Base-by-base conservation (phyloP, 2,888 invertebrate genomes). In the Acleris cristana region DNA sequence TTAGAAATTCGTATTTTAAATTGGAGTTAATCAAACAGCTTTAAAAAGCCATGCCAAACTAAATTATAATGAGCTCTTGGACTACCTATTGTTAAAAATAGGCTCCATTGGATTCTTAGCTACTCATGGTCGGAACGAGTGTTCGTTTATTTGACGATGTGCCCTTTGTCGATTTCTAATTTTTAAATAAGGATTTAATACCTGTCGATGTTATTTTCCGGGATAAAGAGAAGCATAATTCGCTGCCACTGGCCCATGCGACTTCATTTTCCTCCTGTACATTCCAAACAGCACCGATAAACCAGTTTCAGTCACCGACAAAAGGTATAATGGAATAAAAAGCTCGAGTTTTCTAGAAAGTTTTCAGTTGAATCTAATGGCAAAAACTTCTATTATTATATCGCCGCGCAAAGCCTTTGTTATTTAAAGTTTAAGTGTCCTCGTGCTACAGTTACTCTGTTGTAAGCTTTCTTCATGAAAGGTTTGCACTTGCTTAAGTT, bases 401-500 rank as follows among this genome's bases (percentile, higher is more conserved):
- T 56, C 19, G 26, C 54, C 57, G 57, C 49, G 58, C 63, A 63
- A 63, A 63, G 58, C 49, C 62, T 67, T 63, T 67, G 63, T 53
- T 62, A 67, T 56, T 54, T 26, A 53, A 51, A 14, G 59, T 62
- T 61, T 40, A 49, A 56, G 51, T 34, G 34, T 62, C 30, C 58
- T 49, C 62, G 56, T 57, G 23, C 14, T 23, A 16, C 19, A 51
- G 19, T 21, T 51, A 19, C 10, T 48, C 14, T 18, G 55, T 56
- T 66, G 53, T 58, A 67, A 53, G 63, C 62, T 67, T 67, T 57
- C 62, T 58, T 63, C 63, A 67, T 57, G 57, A 58, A 57, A 53
- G 58, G 67, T 67, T 67, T 67, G 62, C 67, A 58, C 58, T 67
- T 63, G 62, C 62, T 57, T 54, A 63, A 67, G 63, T 54, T 58